Evolutionary conservation across 2,797 vertebrate genomes (phyloP), one percentile per base, ranked within the genome.

Genomic region (Echiichthys vipera): DNA sequence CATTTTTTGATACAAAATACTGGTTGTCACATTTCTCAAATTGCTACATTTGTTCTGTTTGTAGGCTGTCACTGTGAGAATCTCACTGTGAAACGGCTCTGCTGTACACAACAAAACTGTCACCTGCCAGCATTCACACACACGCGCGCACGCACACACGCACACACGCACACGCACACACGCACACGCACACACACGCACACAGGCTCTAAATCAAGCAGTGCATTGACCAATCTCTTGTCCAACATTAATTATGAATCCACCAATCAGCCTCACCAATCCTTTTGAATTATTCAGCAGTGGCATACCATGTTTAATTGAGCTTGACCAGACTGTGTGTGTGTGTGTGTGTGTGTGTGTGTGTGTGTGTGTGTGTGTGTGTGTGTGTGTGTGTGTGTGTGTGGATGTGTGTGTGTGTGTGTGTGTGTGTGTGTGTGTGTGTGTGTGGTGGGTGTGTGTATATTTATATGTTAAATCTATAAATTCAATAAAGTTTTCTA

Each of bases 181-280:
- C 42, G 7, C 20, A 45, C 10, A 47, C 22, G 49, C 32, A 17
- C 27, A 59, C 54, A 30, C 47, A 42, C 34, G 5, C 62, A 34
- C 17, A 27, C 24, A n/a, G 8, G 17, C 42, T 43, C 29, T 40
- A 43, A 72, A 72, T 50, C 49, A 61, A 62, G 43, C 27, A 43
- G 45, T 7, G 42, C 5, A 55, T 3, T 65, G 63, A 71, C 66
- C 57, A 43, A 22, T 40, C 49, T 45, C n/a, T 40, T 76, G 37
- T 69, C 39, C 29, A 64, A 42, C 57, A 82, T 77, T 59, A 85
- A 85, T 77, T 70, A 85, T 68, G 53, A 71, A 82, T 85, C 66
- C 49, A 58, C 64, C 59, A 84, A 78, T 78, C 51, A 49, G 63
- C 34, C 39, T 49, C 47, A 40, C 13, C 30, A 3, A 42, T 47